phyloP scores from a whole-genome alignment of 2,888 invertebrate species.

The Hofmannophila pseudospretella region DNA sequence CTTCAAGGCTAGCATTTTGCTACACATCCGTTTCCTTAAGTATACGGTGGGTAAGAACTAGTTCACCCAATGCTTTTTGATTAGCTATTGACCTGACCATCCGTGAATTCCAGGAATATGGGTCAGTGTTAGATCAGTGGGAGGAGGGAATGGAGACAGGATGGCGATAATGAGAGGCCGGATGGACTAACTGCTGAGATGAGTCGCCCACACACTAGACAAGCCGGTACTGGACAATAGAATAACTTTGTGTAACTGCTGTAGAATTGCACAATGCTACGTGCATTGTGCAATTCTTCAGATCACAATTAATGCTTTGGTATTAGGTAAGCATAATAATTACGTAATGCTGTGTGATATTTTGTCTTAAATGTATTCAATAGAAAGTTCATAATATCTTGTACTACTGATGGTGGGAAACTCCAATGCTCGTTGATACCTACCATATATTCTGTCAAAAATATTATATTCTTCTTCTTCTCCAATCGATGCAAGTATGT shows the following conservation, averaged over 20 bases:
- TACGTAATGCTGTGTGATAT: background rate
- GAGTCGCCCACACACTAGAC: slow-evolving; percentile 21
- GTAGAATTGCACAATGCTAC: background rate
- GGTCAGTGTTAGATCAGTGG: slow-evolving; percentile 58
- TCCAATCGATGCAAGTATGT: slow-evolving; percentile 1
- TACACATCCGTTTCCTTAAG: too few species aligned
- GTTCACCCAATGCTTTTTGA: slow-evolving; percentile 36
- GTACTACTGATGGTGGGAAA: too few species aligned
- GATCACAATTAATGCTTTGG: too few species aligned
- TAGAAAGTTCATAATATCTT: too few species aligned
- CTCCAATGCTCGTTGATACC: too few species aligned
- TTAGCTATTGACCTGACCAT: slow-evolving; percentile 58
- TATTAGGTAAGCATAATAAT: background rate
- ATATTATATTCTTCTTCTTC: background rate
- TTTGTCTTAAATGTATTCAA: background rate
- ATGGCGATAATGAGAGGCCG: slow-evolving; percentile 52
- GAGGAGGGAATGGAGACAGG: slow-evolving; percentile 44
- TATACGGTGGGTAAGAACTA: background rate
- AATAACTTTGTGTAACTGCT: slow-evolving; percentile 2
- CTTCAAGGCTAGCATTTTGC: too few species aligned
- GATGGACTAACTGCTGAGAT: slow-evolving; percentile 29
- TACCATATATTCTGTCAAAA: too few species aligned
- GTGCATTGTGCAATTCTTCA: background rate
- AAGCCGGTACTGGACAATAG: slow-evolving; percentile 9
- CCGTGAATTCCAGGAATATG: slow-evolving; percentile 42